Conservation (phyloP, 2,888 invertebrate genomes). For the Cosmopolites sordidus region DNA sequence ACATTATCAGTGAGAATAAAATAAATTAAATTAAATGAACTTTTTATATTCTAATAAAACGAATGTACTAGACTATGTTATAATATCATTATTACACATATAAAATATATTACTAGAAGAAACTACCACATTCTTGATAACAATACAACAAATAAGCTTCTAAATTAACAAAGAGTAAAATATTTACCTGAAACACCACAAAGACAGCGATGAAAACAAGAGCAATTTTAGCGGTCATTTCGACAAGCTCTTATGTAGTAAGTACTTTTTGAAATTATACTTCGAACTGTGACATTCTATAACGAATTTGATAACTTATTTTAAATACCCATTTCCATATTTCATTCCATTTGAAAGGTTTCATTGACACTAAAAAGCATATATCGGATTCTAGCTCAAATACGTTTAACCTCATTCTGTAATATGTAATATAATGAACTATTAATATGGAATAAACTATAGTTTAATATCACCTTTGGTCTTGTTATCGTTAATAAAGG, state of each 20-base stretch:
- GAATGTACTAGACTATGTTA: no score
- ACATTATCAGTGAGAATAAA: no score
- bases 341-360: neutral
- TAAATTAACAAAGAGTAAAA: no score
- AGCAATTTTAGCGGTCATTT: slow-evolving; percentile 34
- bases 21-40: neutral
- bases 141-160: no score
- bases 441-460: neutral
- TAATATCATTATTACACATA: no score
- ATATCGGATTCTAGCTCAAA: slow-evolving; percentile 43
- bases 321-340: no score
- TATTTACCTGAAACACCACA: slow-evolving; percentile 32
- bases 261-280: no score
- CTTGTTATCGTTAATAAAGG: neutral
- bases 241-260: neutral
- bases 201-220: slow-evolving; percentile 29
- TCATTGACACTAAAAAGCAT: slow-evolving; percentile 1
- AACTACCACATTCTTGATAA: no score
- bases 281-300: no score
- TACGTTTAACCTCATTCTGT: slow-evolving; percentile 41
- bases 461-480: neutral
- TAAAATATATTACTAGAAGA: no score
- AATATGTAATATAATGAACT: neutral
- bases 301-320: no score
- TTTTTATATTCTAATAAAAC: neutral